Evolutionary conservation across 2,797 vertebrate species (phyloP), one percentile per base, ranked within the genome.

Genomic region (Lacerta bilineata): DNA sequence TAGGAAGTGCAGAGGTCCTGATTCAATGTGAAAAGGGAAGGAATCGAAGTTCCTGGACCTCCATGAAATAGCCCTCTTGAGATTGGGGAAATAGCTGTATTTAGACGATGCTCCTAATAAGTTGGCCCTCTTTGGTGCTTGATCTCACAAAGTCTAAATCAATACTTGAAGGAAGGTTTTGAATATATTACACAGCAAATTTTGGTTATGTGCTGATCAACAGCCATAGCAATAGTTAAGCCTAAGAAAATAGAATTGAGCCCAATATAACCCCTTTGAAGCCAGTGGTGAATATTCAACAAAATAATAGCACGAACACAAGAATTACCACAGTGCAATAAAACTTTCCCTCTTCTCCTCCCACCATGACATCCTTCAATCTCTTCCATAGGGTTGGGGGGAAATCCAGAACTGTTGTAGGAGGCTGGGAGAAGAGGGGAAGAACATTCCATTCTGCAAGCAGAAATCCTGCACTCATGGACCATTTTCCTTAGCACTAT

Each of bases 21-120:
- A 33, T 33, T 78, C 46, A 41, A 29, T 84, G 9, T 4, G 71
- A 90, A 88, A 74, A 86, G 81, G 68, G 41, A 83, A 61, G 86
- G 87, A 71, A 77, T 23, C 66, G 78, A 33, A 33, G 23, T 85
- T 85, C 43, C 43, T 25, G 72, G 84, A 77, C 46, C 61, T 81
- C 69, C 46, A 29, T 88, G 79, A 88, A 84, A 72, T 8, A 9
- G 29, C 9, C 46, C 43, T 6, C 50, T 80, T 64, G 66, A 91
- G 46, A 69, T 8, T n/a, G 1, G 23, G 64, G 83, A 77, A 64
- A n/a, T 71, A 36, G 20, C 20, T 20, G 33, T 23, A 66, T 66
- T 46, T 75, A 74, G 0, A 41, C 33, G 17, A 68, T 80, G 76
- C 90, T 3, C 50, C 64, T 72, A 5, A 33, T 78, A 64, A 17